Percentiles rank a stretch among this genome's conserved stretches.
These are phyloP conservation scores for Podarcis lilfordi DNA, from an alignment of 2,797 vertebrate species.

Conservation along the genomic window DNA sequence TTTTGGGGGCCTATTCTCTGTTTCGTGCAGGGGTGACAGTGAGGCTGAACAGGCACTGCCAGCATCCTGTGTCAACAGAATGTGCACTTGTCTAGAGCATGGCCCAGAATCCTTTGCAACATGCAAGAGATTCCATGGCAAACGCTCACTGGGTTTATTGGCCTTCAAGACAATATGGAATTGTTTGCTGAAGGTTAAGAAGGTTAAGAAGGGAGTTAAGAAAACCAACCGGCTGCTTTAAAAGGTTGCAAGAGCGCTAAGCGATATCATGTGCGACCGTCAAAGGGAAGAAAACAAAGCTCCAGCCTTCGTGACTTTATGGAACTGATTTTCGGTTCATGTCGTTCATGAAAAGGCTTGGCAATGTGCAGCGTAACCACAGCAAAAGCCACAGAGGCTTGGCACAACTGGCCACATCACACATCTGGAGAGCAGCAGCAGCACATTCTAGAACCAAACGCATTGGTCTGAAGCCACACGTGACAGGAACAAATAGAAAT, in stretches of 20 bases:
- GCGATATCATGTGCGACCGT: neutral
- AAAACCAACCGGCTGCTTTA: neutral
- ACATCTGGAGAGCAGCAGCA: neutral
- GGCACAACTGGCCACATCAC: neutral
- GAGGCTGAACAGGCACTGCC: neutral
- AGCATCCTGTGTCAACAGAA: neutral
- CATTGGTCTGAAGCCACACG: neutral
- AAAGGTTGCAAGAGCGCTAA: neutral
- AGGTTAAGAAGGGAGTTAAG: neutral
- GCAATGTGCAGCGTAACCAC: neutral
- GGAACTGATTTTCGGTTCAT: neutral
- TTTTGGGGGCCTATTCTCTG: neutral
- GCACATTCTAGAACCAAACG: neutral
- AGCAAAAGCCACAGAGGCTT: constrained; percentile 11
- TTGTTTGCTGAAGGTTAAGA: neutral
- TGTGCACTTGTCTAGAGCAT: neutral
- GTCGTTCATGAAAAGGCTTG: neutral
- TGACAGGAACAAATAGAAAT: neutral
- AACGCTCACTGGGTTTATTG: neutral
- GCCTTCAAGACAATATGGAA: neutral
- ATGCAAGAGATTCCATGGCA: neutral
- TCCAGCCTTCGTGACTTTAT: neutral
- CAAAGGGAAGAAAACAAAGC: neutral
- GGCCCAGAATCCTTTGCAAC: neutral
- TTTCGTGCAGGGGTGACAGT: neutral